phyloP scores from a whole-genome alignment of 2,797 vertebrate genomes.

The Sorex maritimensis region DNA sequence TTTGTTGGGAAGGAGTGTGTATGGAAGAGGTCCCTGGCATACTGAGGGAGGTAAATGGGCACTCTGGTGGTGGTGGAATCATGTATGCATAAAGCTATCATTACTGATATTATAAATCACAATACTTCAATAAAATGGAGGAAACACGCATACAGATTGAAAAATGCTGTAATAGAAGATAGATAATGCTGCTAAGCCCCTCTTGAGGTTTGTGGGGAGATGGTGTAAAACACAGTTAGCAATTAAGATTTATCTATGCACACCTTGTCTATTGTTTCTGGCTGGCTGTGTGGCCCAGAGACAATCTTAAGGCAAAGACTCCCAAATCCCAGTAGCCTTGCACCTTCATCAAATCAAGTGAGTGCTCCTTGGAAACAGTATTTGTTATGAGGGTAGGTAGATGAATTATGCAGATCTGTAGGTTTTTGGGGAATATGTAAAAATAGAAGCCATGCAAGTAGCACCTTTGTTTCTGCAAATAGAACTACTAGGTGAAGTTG shows the following conservation, averaged over 20 bases:
- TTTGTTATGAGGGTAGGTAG: background rate
- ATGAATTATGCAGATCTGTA: too few species aligned
- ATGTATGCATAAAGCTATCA: too few species aligned
- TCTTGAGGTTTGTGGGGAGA: background rate
- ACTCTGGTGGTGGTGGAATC: too few species aligned
- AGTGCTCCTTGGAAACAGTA: fast-evolving
- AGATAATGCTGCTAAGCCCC: too few species aligned
- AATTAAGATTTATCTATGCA: background rate
- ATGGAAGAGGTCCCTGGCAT: too few species aligned
- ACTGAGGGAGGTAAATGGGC: too few species aligned
- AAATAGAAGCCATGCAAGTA: background rate
- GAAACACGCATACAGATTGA: too few species aligned
- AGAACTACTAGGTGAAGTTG: fast-evolving
- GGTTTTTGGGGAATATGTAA: too few species aligned
- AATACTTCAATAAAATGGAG: too few species aligned
- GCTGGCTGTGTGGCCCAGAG: background rate
- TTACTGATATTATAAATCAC: too few species aligned
- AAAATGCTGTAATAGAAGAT: background rate
- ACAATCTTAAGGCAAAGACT: background rate
- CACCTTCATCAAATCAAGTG: background rate
- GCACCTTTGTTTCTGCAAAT: background rate
- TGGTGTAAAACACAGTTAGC: background rate
- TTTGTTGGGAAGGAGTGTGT: too few species aligned
- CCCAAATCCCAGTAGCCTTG: background rate
- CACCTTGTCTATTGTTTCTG: background rate